A percentile compares a stretch with the other conserved stretches of the same genome.
These are phyloP conservation scores for Oreotrochilus melanogaster DNA, from an alignment of 2,113 vertebrate genomes.

Conservation along the genomic window DNA sequence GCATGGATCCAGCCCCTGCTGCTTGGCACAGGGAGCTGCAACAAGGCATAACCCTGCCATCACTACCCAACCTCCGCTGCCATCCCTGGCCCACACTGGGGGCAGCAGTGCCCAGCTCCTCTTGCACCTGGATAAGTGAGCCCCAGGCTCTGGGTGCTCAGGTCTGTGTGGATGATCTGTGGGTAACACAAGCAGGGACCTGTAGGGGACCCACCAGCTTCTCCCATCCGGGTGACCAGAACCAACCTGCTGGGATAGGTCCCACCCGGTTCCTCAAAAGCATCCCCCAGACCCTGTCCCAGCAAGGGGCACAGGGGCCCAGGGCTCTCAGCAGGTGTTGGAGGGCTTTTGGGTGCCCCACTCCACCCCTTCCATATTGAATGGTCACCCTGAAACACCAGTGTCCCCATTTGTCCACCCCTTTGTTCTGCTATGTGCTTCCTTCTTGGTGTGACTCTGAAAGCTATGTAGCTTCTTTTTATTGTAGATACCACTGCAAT, in stretches of 20 bases:
- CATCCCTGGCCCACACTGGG: rapidly evolving
- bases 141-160: background rate
- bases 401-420: conserved; percentile 14
- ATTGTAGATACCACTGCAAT: conserved; percentile 71
- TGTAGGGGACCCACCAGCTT: background rate
- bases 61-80: background rate
- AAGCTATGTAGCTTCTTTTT: conserved; percentile 70
- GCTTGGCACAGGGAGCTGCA: rapidly evolving
- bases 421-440: conserved; percentile 62
- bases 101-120: background rate
- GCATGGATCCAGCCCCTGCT: background rate
- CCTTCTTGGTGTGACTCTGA: conserved; percentile 70
- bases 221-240: background rate
- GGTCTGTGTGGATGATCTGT: background rate
- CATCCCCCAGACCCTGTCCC: background rate
- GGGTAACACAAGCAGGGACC: background rate
- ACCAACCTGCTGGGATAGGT: background rate
- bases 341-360: background rate
- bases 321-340: background rate
- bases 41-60: background rate
- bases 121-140: rapidly evolving
- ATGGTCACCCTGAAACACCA: background rate
- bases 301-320: background rate
- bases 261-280: background rate
- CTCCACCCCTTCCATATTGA: background rate